Percentiles rank a stretch among this genome's conserved stretches.
Conservation (phyloP, 1,140 invertebrate species). For the Drosophila nigromelanica region DNA sequence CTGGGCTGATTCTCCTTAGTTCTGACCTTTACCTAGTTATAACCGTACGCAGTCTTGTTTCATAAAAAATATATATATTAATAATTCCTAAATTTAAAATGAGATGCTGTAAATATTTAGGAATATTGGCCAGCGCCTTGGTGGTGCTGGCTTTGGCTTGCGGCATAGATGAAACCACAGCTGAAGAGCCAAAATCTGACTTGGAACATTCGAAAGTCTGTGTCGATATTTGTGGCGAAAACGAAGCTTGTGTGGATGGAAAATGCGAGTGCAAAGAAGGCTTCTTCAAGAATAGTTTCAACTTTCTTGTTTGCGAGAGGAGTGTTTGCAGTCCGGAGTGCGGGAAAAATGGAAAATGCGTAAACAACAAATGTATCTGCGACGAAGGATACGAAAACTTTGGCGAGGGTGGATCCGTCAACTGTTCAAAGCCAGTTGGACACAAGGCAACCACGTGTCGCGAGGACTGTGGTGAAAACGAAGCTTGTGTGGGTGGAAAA, state of each 20-base stretch:
- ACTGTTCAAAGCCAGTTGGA: neutral
- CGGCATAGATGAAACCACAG: neutral
- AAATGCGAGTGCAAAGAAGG: neutral
- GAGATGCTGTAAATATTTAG: neutral
- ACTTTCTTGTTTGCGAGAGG: too few species aligned
- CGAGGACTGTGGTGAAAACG: too few species aligned
- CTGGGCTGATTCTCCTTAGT: neutral
- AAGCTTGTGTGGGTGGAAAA: neutral
- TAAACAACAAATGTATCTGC: neutral
- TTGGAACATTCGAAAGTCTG: neutral
- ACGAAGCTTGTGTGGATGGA: neutral
- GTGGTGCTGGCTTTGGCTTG: neutral
- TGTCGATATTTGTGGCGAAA: too few species aligned
- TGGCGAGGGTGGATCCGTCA: neutral
- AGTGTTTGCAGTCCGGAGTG: neutral
- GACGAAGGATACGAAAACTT: neutral
- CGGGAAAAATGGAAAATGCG: neutral
- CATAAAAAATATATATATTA: too few species aligned
- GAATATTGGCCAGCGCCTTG: neutral
- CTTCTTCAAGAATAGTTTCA: neutral
- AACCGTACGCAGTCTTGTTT: too few species aligned
- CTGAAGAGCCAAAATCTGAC: neutral
- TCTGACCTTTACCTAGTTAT: neutral
- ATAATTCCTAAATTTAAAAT: neutral
- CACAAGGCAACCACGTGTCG: too few species aligned